Percentiles rank a stretch among this genome's conserved stretches.
Conservation (phyloP, 2,797 vertebrate genomes). For the Xenops minutus region DNA sequence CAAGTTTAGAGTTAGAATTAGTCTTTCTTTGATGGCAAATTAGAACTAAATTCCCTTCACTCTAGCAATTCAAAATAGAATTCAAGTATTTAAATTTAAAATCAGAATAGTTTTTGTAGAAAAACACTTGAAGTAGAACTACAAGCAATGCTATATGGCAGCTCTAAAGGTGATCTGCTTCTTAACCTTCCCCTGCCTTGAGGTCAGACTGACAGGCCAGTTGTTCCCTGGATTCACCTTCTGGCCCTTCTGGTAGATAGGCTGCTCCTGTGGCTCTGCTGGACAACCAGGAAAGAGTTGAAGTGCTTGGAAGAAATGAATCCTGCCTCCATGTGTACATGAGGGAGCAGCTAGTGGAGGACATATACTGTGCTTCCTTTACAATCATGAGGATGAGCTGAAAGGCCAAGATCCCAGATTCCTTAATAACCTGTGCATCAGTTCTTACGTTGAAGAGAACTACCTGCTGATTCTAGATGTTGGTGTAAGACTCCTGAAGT, state of each 20-base stretch:
- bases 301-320: not conserved
- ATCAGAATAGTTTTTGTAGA: not conserved
- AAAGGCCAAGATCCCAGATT: not conserved
- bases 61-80: not conserved
- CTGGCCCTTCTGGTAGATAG: not conserved
- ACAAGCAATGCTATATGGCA: not conserved
- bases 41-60: not conserved
- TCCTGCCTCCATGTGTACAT: not conserved
- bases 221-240: not conserved
- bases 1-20: not conserved
- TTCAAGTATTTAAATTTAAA: not conserved
- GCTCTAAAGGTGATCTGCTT: not conserved
- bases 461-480: not conserved
- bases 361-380: not conserved
- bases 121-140: not conserved
- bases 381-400: rapidly evolving
- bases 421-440: not conserved
- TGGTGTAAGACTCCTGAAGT: not conserved
- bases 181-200: not conserved
- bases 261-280: not conserved
- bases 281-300: not conserved
- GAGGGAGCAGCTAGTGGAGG: not conserved
- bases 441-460: not conserved
- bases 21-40: not conserved
- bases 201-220: not conserved